Evolutionary conservation across 2,888 invertebrate genomes (phyloP).

Genomic region (Argyresthia albistria): DNA sequence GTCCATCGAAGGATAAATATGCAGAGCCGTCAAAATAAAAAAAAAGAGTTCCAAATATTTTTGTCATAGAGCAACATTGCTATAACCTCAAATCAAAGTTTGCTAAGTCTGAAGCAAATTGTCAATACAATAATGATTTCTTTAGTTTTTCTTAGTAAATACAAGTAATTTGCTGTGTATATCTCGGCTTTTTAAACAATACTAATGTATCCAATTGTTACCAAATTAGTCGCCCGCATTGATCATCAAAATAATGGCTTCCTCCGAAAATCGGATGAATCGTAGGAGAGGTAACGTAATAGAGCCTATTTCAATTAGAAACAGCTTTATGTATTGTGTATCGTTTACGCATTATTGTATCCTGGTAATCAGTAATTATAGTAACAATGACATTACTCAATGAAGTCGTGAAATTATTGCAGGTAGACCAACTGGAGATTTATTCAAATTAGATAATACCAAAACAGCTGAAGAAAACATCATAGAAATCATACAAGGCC

Average conservation of each 20-base stretch:
- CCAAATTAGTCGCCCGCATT: conserved; percentile 4
- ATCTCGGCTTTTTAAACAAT: conserved; percentile 4
- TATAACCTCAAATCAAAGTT: conserved; percentile 6
- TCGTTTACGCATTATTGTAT: not conserved
- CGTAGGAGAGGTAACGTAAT: conserved; percentile 53
- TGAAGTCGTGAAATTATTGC: conserved; percentile 7
- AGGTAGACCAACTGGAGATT: conserved; percentile 66
- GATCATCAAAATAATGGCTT: conserved; percentile 45
- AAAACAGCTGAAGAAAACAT: conserved; percentile 75
- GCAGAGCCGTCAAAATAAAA: too few species aligned
- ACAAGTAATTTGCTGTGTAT: conserved; percentile 6
- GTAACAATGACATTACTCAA: conserved; percentile 12
- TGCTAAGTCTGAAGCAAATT: conserved; percentile 6
- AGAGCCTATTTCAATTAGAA: conserved; percentile 11
- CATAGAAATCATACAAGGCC: conserved; percentile 74
- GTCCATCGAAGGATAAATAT: too few species aligned
- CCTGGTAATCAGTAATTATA: not conserved
- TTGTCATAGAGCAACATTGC: not conserved
- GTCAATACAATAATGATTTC: conserved; percentile 13
- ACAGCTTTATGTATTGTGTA: not conserved
- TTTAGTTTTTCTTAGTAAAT: conserved; percentile 5
- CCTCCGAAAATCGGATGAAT: conserved; percentile 60
- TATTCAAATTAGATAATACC: conserved; percentile 74
- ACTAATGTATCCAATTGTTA: conserved; percentile 1
- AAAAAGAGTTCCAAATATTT: too few species aligned